phyloP scores from a whole-genome alignment of 2,888 invertebrate genomes.

The Pheosia gnoma region DNA sequence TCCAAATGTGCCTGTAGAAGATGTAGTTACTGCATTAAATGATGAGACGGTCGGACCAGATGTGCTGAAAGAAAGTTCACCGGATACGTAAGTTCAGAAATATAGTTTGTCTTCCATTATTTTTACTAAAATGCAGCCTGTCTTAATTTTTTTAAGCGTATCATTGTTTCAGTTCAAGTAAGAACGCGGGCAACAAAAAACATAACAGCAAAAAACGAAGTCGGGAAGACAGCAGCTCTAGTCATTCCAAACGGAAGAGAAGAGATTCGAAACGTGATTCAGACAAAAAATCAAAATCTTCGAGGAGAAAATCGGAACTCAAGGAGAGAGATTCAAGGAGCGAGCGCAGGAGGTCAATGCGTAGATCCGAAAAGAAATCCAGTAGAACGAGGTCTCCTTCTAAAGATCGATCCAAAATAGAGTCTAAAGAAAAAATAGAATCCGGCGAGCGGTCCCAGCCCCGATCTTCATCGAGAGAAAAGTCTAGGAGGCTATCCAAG shows the following conservation, averaged over 20 bases:
- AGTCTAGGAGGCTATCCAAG: conserved; percentile 55
- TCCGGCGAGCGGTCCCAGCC: conserved; percentile 57
- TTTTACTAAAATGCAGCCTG: background rate
- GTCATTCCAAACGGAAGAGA: conserved; percentile 57
- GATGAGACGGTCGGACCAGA: conserved; percentile 73
- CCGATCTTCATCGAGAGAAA: conserved; percentile 62
- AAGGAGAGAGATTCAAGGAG: conserved; percentile 55
- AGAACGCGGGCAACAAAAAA: conserved; percentile 30
- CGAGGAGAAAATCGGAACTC: conserved; percentile 59
- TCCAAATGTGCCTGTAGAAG: conserved; percentile 86
- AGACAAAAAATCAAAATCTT: conserved; percentile 64
- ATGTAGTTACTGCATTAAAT: conserved; percentile 86
- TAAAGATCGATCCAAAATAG: conserved; percentile 53
- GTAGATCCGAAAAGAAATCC: conserved; percentile 58
- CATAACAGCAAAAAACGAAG: conserved; percentile 48
- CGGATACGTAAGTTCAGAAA: conserved; percentile 51
- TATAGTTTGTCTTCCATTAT: conserved; percentile 9
- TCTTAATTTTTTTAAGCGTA: background rate
- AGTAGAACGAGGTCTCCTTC: conserved; percentile 56
- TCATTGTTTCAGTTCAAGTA: conserved; percentile 31
- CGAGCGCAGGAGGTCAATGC: conserved; percentile 55
- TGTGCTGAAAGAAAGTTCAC: conserved; percentile 36
- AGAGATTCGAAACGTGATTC: conserved; percentile 66
- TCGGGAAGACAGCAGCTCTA: conserved; percentile 47
- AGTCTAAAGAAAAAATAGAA: conserved; percentile 46